These are phyloP conservation scores for Hypsibius dujardini DNA, from an alignment of 1,140 invertebrate genomes.

Conservation along the genomic window DNA sequence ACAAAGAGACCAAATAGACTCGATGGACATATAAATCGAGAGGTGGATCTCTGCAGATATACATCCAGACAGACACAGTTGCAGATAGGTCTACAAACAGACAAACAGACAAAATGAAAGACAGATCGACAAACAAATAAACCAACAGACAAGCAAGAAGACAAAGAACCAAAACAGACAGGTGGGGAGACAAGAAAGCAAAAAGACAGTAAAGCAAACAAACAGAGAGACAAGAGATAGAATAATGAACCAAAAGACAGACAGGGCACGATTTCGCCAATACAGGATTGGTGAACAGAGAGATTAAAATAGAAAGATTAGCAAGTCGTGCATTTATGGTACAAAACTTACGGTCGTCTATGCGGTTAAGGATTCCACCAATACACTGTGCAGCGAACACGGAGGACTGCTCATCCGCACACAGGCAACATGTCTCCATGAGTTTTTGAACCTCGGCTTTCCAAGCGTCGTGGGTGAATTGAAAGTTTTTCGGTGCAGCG, in stretches of 20 bases:
- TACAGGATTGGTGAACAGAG: not conserved
- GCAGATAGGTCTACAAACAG: too few species aligned
- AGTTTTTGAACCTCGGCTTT: not conserved
- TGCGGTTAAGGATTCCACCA: not conserved
- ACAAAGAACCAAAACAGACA: too few species aligned
- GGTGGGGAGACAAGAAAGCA: too few species aligned
- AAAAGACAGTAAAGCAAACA: not conserved
- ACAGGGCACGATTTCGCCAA: not conserved
- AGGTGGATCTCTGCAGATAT: too few species aligned
- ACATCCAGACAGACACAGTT: too few species aligned
- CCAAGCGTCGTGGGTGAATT: not conserved
- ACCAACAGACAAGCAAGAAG: too few species aligned
- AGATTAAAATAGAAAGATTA: not conserved
- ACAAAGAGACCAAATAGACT: too few species aligned
- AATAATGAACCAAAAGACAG: not conserved
- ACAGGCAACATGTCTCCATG: conserved; percentile 3
- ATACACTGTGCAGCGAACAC: conserved; percentile 13
- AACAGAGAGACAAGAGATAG: not conserved
- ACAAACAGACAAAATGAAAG: too few species aligned
- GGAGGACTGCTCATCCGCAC: conserved; percentile 1
- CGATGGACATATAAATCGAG: too few species aligned
- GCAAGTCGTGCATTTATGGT: not conserved
- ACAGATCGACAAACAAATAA: too few species aligned
- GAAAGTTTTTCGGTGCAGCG: not conserved
- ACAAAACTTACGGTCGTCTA: not conserved